phyloP scores from a whole-genome alignment of 2,888 invertebrate genomes.

The Oscheius sp. region DNA sequence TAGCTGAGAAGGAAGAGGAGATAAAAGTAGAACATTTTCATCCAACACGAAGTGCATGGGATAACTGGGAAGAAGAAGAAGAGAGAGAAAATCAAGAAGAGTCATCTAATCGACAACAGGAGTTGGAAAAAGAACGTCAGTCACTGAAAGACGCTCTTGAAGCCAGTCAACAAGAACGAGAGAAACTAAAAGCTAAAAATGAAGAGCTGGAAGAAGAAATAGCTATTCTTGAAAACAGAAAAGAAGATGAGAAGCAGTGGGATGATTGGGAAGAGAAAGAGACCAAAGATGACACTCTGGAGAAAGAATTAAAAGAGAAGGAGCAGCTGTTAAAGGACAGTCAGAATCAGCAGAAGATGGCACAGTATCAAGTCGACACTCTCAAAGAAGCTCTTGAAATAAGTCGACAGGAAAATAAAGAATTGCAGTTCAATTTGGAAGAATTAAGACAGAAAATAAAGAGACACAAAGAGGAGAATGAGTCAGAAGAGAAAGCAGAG shows the following conservation, averaged over 20 bases:
- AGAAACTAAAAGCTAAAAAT: not conserved
- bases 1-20: not conserved
- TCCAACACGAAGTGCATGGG: not conserved
- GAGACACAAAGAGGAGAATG: not conserved
- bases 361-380: too few species aligned
- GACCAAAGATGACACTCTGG: not conserved
- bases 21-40: not conserved
- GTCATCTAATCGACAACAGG: not conserved
- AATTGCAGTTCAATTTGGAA: not conserved
- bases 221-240: not conserved
- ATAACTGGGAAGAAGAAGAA: slow-evolving; percentile 2
- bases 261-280: not conserved
- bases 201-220: not conserved
- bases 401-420: not conserved
- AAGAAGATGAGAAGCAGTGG: not conserved
- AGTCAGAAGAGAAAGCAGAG: not conserved
- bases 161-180: not conserved
- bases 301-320: not conserved
- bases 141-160: too few species aligned
- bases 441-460: not conserved
- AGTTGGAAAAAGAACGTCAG: too few species aligned
- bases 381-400: too few species aligned
- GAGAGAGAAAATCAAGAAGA: not conserved
- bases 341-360: too few species aligned
- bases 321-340: not conserved